A percentile compares a stretch with the other conserved stretches of the same genome.
These are phyloP conservation scores for Porites evermanni DNA, from an alignment of 92 coral and sea anemone species.

Conservation along the genomic window DNA sequence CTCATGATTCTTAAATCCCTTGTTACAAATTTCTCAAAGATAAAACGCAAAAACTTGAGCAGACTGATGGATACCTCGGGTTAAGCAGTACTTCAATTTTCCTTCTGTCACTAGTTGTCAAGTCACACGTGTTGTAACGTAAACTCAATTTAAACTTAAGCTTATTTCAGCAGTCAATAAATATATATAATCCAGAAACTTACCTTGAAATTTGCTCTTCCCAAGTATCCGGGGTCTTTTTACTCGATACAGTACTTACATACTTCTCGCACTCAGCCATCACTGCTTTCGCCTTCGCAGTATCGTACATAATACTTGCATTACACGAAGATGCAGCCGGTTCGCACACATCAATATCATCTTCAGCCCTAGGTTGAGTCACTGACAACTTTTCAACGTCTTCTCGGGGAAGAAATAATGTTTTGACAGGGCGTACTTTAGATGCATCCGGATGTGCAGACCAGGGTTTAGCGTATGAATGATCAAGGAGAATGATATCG, in stretches of 20 bases:
- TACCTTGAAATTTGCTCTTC: constrained; percentile 98
- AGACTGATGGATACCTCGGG: too few species aligned
- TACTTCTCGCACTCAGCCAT: constrained; percentile 99
- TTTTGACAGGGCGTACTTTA: constrained; percentile 92
- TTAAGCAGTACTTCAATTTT: too few species aligned
- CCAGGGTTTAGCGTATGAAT: constrained; percentile 98
- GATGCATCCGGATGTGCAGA: constrained; percentile 96
- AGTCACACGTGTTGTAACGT: background rate
- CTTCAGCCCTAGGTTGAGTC: constrained; percentile 7
- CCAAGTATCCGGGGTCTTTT: constrained; percentile 99
- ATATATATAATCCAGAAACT: constrained; percentile 14
- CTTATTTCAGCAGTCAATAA: too few species aligned
- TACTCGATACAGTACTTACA: constrained; percentile 92
- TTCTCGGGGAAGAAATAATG: constrained; percentile 79
- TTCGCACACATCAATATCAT: constrained; percentile 86
- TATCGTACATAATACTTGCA: constrained; percentile 85
- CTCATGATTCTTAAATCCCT: too few species aligned
- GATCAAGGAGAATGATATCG: constrained; percentile 92
- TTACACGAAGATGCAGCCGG: constrained; percentile 53
- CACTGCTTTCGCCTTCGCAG: constrained; percentile 86
- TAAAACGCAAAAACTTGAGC: too few species aligned
- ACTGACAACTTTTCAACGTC: constrained; percentile 39
- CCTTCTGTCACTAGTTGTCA: too few species aligned
- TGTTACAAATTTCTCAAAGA: too few species aligned
- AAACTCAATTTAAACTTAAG: background rate